A percentile compares a stretch with the other conserved stretches of the same genome.
phyloP scores from a whole-genome alignment of 1,140 invertebrate genomes.

The Lerema accius region DNA sequence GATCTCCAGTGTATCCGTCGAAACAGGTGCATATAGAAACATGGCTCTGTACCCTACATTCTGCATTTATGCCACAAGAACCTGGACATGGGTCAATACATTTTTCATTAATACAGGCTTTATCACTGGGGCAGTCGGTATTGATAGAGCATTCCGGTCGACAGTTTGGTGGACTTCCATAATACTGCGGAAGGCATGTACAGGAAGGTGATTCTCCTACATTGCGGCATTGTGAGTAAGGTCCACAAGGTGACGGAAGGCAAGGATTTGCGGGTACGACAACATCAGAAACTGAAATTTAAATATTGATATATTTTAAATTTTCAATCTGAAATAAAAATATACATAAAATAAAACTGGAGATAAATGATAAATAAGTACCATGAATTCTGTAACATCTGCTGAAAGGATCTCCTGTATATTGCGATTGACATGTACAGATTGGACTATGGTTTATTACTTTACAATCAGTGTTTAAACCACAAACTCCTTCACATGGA shows the following conservation, averaged over 20 bases:
- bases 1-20: constrained; percentile 87
- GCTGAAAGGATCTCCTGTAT: constrained; percentile 85
- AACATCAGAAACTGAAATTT: constrained; percentile 64
- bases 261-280: constrained; percentile 83
- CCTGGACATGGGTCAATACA: constrained; percentile 87
- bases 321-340: too few relatives aligned
- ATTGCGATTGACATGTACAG: constrained; percentile 80
- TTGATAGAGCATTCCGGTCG: constrained; percentile 86
- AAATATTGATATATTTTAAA: too few relatives aligned
- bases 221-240: constrained; percentile 88
- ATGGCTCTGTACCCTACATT: constrained; percentile 87
- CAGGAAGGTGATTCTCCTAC: constrained; percentile 86
- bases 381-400: constrained; percentile 75
- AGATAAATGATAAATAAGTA: constrained; percentile 49
- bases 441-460: constrained; percentile 83
- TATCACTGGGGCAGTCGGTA: constrained; percentile 85
- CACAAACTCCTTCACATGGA: constrained; percentile 85
- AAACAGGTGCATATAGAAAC: constrained; percentile 88
- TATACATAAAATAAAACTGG: constrained; percentile 10
- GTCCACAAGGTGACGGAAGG: constrained; percentile 88
- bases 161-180: constrained; percentile 87
- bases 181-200: constrained; percentile 86
- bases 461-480: constrained; percentile 83
- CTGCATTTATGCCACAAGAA: constrained; percentile 86
- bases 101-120: constrained; percentile 86